Base-by-base conservation (phyloP, 2,888 invertebrate species). In the Cepaea hortensis region DNA sequence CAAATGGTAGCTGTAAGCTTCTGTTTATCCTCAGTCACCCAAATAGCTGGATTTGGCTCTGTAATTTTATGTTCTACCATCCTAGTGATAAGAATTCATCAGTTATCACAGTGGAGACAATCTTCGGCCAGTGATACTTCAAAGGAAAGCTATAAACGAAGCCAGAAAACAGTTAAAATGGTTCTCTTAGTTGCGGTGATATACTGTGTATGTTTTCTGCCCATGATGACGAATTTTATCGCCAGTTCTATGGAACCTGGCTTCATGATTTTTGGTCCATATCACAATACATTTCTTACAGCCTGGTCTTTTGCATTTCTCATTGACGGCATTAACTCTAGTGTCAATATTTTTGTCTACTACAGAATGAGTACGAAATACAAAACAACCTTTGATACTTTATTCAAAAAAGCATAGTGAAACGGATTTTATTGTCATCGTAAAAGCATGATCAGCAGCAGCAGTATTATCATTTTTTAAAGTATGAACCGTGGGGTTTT, bases 361-460 rank as follows among this genome's bases (percentile, higher is more conserved):
- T 80, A 65, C 55, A 23, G 4, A 15, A 80, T 80, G 80, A 80
- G 80, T 35, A 50, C 80, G 9, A 80, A 61, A 23, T 80, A 62
- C 46, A 80, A 65, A 62, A 55, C 80, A 11, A 3, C 65, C 3
- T 62, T 80, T 20, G 50, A 76, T 55, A 35, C 0, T 35, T 35
- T 35, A 35, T 35, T 35, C 35, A 35, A 35, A 35, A 35, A 35
- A 35, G 0, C 35, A 35, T 35, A 35, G 35, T 35, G 35, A 35
- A 35, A 35, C 35, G 35, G 35, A 35, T 35, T 35, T 35, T 35
- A 35, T 35, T 35, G 0, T 35, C 35, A 35, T 35, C 0, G 35
- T 35, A 35, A 35, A 35, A 35, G 35, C 35, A 35, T 35, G 35
- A 35, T 35, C 35, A 35, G 35, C 35, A 35, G 35, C 35, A 35